phyloP scores from a whole-genome alignment of 2,797 vertebrate genomes.

The Cichlasoma orientale region DNA sequence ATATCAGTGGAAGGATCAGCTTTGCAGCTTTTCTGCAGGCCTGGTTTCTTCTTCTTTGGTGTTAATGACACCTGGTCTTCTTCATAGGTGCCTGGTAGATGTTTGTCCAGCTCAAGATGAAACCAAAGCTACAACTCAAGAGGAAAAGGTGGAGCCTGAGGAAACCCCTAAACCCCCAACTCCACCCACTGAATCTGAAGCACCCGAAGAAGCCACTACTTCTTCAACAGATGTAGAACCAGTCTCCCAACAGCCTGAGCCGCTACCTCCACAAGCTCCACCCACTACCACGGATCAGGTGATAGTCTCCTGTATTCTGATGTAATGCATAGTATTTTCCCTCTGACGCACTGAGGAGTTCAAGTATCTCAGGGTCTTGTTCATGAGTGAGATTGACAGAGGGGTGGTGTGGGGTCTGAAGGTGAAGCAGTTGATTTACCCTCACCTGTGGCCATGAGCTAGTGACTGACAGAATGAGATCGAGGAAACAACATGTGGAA shows the following conservation, averaged over 20 bases:
- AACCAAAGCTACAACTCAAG: not conserved
- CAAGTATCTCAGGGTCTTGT: not conserved
- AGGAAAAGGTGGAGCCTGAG: not conserved
- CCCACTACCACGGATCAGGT: constrained; percentile 54
- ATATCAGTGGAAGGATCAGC: not conserved
- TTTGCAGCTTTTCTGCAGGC: not conserved
- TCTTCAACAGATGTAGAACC: constrained; percentile 40
- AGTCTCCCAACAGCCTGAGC: constrained; percentile 41
- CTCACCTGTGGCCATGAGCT: not conserved
- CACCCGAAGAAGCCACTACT: not conserved
- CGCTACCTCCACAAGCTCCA: not conserved
- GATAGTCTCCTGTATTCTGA: not conserved
- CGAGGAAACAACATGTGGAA: accelerated
- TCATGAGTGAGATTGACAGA: not conserved
- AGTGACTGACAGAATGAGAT: not conserved
- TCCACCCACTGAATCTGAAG: not conserved
- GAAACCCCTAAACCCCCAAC: not conserved
- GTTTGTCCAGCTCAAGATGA: constrained; percentile 40
- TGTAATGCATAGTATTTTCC: not conserved
- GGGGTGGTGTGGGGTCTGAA: not conserved
- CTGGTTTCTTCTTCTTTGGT: not conserved
- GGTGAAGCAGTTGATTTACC: too few species aligned
- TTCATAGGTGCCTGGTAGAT: constrained; percentile 65
- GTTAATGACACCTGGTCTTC: not conserved
- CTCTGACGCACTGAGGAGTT: not conserved